These are phyloP conservation scores for Neoaliturus tenellus DNA, from an alignment of 2,888 invertebrate species.

Conservation along the genomic window DNA sequence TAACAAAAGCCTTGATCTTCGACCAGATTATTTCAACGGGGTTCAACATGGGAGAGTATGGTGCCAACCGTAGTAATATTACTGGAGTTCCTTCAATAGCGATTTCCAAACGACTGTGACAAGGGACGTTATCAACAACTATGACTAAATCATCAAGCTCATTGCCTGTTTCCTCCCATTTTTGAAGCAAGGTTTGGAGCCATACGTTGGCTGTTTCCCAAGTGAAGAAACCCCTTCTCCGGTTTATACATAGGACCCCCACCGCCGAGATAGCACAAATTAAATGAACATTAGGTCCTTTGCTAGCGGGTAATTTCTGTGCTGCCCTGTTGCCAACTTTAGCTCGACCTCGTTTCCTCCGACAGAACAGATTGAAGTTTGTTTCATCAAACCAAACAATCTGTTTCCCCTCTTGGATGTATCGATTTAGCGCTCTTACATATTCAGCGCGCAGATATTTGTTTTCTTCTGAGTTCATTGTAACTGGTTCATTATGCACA, in stretches of 20 bases:
- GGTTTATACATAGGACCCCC: not conserved
- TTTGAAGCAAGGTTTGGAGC: not conserved
- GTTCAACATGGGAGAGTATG: constrained; percentile 56
- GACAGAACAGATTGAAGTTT: constrained; percentile 27
- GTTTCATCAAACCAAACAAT: constrained; percentile 31
- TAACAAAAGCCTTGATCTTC: constrained; percentile 51
- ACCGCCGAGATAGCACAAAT: constrained; percentile 39
- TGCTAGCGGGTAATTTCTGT: not conserved
- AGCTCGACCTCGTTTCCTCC: not conserved
- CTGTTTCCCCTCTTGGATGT: not conserved
- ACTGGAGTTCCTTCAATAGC: constrained; percentile 30
- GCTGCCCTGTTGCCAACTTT: not conserved
- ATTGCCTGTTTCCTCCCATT: constrained; percentile 41
- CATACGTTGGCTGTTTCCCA: not conserved
- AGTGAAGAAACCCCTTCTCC: constrained; percentile 27
- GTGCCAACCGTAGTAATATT: constrained; percentile 59
- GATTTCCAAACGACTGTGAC: not conserved
- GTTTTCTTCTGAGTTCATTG: constrained; percentile 6
- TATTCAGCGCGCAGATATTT: constrained; percentile 3
- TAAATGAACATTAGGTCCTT: constrained; percentile 26
- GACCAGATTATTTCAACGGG: constrained; percentile 56
- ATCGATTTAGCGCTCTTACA: not conserved
- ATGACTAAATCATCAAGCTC: constrained; percentile 25
- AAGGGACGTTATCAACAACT: constrained; percentile 23
- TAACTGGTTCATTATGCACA: constrained; percentile 1